These are phyloP conservation scores for Trichacis sp. DNA, from an alignment of 2,888 invertebrate genomes.

Conservation along the genomic window DNA sequence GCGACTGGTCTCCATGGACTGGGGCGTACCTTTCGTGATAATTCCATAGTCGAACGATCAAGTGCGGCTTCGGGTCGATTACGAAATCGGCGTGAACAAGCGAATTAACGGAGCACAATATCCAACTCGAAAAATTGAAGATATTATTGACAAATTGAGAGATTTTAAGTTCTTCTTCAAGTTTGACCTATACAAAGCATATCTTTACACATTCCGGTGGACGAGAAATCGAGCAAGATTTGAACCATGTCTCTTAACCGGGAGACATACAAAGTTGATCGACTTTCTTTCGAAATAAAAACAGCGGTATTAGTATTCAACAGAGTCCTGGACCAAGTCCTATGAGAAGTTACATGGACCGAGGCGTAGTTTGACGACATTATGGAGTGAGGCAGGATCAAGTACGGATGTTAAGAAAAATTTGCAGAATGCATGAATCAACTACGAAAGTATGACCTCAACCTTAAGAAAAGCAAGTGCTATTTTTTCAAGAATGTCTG, in stretches of 20 bases:
- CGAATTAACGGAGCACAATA: constrained; percentile 22
- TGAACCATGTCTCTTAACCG: constrained; percentile 26
- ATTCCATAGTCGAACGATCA: constrained; percentile 15
- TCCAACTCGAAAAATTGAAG: constrained; percentile 16
- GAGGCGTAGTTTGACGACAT: too few species aligned
- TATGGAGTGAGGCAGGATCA: too few species aligned
- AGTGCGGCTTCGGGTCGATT: constrained; percentile 18
- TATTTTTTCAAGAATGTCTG: too few species aligned
- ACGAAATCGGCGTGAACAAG: constrained; percentile 22
- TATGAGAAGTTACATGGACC: too few species aligned
- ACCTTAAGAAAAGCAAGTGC: too few species aligned
- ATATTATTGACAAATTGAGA: constrained; percentile 18
- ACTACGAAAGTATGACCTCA: too few species aligned
- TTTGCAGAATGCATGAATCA: too few species aligned
- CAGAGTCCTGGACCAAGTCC: constrained; percentile 19
- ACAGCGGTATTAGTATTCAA: constrained; percentile 25
- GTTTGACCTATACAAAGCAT: constrained; percentile 21
- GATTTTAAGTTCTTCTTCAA: constrained; percentile 17
- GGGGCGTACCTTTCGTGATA: constrained; percentile 18
- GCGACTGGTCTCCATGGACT: too few species aligned
- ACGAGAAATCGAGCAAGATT: constrained; percentile 20
- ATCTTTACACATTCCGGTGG: constrained; percentile 21
- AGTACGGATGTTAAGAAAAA: too few species aligned
- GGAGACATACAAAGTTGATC: constrained; percentile 17
- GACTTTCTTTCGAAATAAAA: constrained; percentile 25